Base-by-base conservation (phyloP, 2,797 vertebrate genomes). In the Pygocentrus nattereri region DNA sequence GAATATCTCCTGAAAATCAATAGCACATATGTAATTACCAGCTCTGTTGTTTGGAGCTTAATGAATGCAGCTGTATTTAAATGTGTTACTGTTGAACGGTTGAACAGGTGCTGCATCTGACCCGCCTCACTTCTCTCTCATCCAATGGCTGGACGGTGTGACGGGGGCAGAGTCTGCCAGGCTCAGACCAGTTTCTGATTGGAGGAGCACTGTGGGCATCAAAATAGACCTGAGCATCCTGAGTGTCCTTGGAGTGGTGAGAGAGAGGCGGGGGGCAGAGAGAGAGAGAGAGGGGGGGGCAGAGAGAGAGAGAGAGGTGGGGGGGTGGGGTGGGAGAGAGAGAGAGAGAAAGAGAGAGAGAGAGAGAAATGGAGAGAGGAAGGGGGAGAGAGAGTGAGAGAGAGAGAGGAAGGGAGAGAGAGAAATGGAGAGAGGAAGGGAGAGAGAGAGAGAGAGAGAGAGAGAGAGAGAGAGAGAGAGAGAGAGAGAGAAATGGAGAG, bases 191-290 rank as follows among this genome's bases (percentile, higher is more conserved):
- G 80, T 79, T 23, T 30, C 52, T 23, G 58, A 82, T 44, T 80
- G 80, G 80, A 82, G 68, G 77, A 76, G 44, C 10, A 59, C 54
- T 54, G 81, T 79, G 25, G 18, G 65, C 16, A 80, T 85, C 65
- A 76, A 54, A 31, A 19, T 85, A 15, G 80, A 82, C 59, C 56
- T 85, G 23, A 68, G 31, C 47, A 69, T 82, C 54, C 67, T 67
- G 67, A 79, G 72, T 16, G 61, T 82, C 1, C 76, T 85, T 38
- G 84, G 59, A 16, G 44, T 85, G 76, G 80, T 85, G 81, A 73
- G 74, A 16, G n/a, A 47, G 59, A 13, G 6, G 52, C n/a, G 11
- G 34, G 27, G 38, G 27, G 6, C 30, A 16, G 25, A 47, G 61
- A 8, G 31, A 49, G 23, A n/a, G 56, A 15, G 52, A 44, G 58